Evolutionary conservation across 2,113 vertebrate genomes (phyloP).

Genomic region (Sisor rabdophorus): DNA sequence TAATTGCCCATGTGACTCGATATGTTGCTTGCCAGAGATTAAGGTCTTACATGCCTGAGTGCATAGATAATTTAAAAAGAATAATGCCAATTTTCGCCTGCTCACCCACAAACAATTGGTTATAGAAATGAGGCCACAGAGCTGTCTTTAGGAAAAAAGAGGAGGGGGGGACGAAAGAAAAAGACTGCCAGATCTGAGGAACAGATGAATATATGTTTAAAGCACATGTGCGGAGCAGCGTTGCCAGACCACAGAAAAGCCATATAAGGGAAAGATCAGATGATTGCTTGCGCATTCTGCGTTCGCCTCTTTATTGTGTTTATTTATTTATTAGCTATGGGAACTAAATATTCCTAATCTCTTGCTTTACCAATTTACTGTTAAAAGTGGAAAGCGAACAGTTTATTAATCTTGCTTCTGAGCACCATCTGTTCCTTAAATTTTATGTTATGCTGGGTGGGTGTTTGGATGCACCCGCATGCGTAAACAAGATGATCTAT

Average conservation of each 20-base stretch:
- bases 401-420: conserved; percentile 43
- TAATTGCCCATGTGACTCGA: conserved; percentile 1
- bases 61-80: conserved; percentile 30
- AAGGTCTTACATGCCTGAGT: conserved; percentile 27
- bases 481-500: conserved; percentile 50
- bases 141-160: not conserved
- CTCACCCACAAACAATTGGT: conserved; percentile 39
- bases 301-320: conserved; percentile 33
- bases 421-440: conserved; percentile 43
- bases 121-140: conserved; percentile 37
- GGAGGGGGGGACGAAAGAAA: not conserved
- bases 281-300: conserved; percentile 15
- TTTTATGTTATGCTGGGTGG: not conserved
- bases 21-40: conserved; percentile 25
- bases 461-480: conserved; percentile 37
- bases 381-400: conserved; percentile 30
- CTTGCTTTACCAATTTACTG: conserved; percentile 25
- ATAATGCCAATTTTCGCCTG: conserved; percentile 24
- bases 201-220: conserved; percentile 49
- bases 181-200: conserved; percentile 35
- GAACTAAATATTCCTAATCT: conserved; percentile 39
- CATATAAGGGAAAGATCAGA: conserved; percentile 43
- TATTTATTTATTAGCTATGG: conserved; percentile 44
- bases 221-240: conserved; percentile 33
- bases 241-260: conserved; percentile 23